Evolutionary conservation across 2,888 invertebrate species (phyloP).

Genomic region (Busseola fusca): DNA sequence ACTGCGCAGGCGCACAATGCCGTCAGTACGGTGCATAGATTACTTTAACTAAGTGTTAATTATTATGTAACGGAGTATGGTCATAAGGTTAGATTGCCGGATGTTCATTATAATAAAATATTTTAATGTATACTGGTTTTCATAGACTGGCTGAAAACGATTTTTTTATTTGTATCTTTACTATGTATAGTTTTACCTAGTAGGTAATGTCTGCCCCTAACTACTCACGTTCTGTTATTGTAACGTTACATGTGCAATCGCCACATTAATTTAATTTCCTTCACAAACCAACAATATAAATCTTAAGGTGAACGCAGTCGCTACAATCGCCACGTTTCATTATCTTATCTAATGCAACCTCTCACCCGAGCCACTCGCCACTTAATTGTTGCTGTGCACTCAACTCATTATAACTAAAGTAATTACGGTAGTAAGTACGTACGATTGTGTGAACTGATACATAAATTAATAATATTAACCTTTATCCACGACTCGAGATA

Average conservation of each 20-base stretch:
- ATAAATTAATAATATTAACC: neutral
- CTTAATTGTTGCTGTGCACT: constrained; percentile 27
- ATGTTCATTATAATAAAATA: neutral
- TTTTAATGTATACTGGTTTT: neutral
- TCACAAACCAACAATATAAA: neutral
- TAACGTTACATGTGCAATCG: neutral
- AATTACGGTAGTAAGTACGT: neutral
- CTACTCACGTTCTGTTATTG: neutral
- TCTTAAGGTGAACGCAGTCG: constrained; percentile 4
- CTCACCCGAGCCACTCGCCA: constrained; percentile 13
- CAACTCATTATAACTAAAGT: constrained; percentile 11
- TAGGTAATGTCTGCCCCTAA: neutral
- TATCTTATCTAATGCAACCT: constrained; percentile 42
- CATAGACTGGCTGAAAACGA: neutral
- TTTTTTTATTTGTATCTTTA: neutral
- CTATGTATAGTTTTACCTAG: neutral
- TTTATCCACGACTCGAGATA: neutral
- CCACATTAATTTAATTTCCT: neutral
- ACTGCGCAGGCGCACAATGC: constrained; percentile 9
- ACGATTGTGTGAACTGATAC: neutral
- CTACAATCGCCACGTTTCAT: neutral
- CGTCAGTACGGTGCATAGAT: constrained; percentile 5
- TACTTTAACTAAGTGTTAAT: constrained; percentile 20
- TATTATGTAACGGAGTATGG: constrained; percentile 14
- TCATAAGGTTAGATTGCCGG: neutral